Evolutionary conservation across 2,888 invertebrate genomes (phyloP), one percentile per base, ranked within the genome.

Genomic region (Orthosia incerta): DNA sequence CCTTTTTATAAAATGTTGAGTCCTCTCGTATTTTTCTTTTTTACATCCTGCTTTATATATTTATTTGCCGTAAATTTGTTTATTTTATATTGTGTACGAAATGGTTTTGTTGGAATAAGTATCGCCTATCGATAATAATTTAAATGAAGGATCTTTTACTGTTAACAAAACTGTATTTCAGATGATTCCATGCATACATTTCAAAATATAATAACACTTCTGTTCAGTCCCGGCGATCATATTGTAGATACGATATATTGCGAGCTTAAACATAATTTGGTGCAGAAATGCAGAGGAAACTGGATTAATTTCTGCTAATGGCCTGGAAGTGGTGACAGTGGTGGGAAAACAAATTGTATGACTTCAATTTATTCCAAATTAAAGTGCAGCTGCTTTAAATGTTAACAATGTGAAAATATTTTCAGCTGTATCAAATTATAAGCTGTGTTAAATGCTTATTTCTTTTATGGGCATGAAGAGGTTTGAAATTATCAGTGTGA

Each of bases 271-370:
- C 67, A 76, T 76, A 66, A 76, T 88, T 89, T 87, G 86, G 81
- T 84, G 80, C 83, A 88, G 83, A 90, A 90, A 89, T 87, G 86
- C 86, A 84, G 86, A 87, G 88, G 84, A 87, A 86, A 86, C 87
- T 83, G 85, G 86, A 90, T 91, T 89, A 90, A 87, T 87, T 87
- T 87, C 84, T 86, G 86, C 89, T 91, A 92, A 92, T 92, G 90
- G 91, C 84, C 81, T 87, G 88, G 82, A 89, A 90, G 88, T 89
- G 87, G 88, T 76, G 89, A 87, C 89, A 87, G 87, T 86, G 87
- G 76, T 87, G 61, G 81, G 86, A 83, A 82, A 81, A 88, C 90
- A 91, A 92, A 92, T 90, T 89, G 88, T 85, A 88, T 89, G 88
- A 86, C 89, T 88, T 71, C 86, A 89, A 89, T 87, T 89, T 86